Evolutionary conservation across 1,140 invertebrate genomes (phyloP), one percentile per base, ranked within the genome.

Genomic region (Amphibalanus amphitrite): DNA sequence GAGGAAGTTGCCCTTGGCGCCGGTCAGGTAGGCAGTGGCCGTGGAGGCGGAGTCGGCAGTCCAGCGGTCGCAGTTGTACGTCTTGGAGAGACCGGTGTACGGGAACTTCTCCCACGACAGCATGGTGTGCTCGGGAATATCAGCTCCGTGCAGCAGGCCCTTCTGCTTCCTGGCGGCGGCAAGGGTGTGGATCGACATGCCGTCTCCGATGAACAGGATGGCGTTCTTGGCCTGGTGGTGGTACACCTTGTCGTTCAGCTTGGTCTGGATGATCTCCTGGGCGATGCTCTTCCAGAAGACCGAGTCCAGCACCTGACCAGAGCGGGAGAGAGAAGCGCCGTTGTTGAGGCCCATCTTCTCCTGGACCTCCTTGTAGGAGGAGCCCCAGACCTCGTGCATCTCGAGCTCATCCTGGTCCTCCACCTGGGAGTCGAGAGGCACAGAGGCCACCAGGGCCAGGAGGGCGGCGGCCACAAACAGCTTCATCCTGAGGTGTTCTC

Each of bases 31-130:
- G 0, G 93, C 93, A 0, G 92, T 95, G 0, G 90, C 92, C 0
- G 92, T 91, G 29, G 89, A 89, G 0, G 92, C 90, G 0, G 92
- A 95, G 78, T 96, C 93, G 91, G 88, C 1, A 59, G 74, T 74
- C 69, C 72, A 28, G 70, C 73, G 74, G 71, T 75, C 73, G 6
- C 69, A 70, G 71, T 73, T 75, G 75, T 75, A 75, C 0, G 75
- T 75, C 75, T 76, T 76, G 17, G 74, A 72, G 17, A 74, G 69
- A 6, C 72, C 69, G 0, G 74, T 74, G 67, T 74, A 73, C 26
- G 75, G 75, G 72, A 76, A 76, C 28, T 28, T 71, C 38, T 76
- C 75, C 30, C 72, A 76, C 20, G 71, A 68, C 69, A 76, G 71
- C 28, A 72, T 72, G 70, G 74, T 69, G 67, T 74, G 72, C 38